A percentile compares a stretch with the other conserved stretches of the same genome.
Evolutionary conservation across 2,113 vertebrate species (phyloP).

Genomic region (Nannobrachium achirus): DNA sequence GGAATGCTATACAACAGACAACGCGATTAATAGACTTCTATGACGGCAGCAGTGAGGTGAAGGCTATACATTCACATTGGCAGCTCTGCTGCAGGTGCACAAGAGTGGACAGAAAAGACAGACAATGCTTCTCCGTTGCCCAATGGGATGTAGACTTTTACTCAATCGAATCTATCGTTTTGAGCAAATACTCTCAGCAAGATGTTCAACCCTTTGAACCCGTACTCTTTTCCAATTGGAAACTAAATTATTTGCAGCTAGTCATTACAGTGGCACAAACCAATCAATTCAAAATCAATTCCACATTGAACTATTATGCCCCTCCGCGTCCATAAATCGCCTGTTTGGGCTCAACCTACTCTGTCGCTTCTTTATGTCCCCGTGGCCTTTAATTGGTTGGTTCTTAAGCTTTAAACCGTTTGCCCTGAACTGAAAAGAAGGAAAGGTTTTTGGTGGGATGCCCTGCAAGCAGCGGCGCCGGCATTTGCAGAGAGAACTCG

Average conservation of each 20-base stretch:
- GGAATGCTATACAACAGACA: too few relatives aligned
- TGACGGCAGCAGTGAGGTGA: neutral
- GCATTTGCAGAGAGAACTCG: slow-evolving; percentile 13
- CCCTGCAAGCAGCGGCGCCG: neutral
- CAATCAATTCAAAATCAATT: slow-evolving; percentile 41
- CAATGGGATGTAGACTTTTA: slow-evolving; percentile 26
- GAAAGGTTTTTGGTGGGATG: slow-evolving; percentile 45
- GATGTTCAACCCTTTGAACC: slow-evolving; percentile 39
- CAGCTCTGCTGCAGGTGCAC: neutral
- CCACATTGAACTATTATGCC: slow-evolving; percentile 28
- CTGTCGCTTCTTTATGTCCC: slow-evolving; percentile 19
- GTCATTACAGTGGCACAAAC: slow-evolving; percentile 17
- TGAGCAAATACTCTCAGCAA: slow-evolving; percentile 18
- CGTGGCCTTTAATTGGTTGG: slow-evolving; percentile 46
- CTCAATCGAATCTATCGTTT: slow-evolving; percentile 24
- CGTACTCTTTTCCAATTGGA: slow-evolving; percentile 25
- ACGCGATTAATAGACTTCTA: too few relatives aligned
- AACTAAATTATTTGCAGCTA: slow-evolving; percentile 23
- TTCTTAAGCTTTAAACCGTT: slow-evolving; percentile 54
- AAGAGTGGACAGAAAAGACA: slow-evolving; percentile 3
- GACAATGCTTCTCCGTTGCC: slow-evolving; percentile 22
- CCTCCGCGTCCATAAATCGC: slow-evolving; percentile 14
- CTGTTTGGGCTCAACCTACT: neutral
- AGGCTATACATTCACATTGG: slow-evolving; percentile 1
- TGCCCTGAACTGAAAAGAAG: slow-evolving; percentile 48